Evolutionary conservation across 2,113 vertebrate species (phyloP).

Genomic region (Atractosteus spatula): DNA sequence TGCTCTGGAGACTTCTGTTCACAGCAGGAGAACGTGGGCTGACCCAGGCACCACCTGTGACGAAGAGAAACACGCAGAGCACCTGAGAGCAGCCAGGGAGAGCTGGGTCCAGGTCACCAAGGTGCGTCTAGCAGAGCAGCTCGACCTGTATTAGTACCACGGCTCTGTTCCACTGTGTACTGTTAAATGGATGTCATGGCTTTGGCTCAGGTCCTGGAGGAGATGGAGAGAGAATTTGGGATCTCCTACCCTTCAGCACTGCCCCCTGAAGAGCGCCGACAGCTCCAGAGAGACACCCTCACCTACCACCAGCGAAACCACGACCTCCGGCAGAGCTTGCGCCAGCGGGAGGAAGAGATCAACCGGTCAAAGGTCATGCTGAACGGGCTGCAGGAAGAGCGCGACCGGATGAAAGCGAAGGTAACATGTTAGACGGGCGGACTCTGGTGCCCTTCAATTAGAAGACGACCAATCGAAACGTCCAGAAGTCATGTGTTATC

Average conservation of each 20-base stretch:
- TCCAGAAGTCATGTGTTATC: too few relatives aligned
- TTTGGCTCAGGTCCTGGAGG: slow-evolving; percentile 63
- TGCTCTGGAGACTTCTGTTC: slow-evolving; percentile 73
- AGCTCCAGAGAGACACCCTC: slow-evolving; percentile 42
- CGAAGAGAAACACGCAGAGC: slow-evolving; percentile 25
- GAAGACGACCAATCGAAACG: too few relatives aligned
- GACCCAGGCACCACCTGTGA: slow-evolving; percentile 44
- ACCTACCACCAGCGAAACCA: slow-evolving; percentile 53
- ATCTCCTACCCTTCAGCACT: slow-evolving; percentile 48
- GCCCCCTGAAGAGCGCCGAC: slow-evolving; percentile 36
- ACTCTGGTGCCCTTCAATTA: too few relatives aligned
- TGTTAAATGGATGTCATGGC: background rate
- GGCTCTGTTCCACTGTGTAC: background rate
- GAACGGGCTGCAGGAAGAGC: slow-evolving; percentile 58
- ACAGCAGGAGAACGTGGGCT: slow-evolving; percentile 59
- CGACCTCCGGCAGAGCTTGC: slow-evolving; percentile 45
- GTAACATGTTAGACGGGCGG: slow-evolving; percentile 29
- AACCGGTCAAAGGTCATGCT: slow-evolving; percentile 39
- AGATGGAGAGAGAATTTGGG: slow-evolving; percentile 64
- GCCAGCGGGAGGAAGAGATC: slow-evolving; percentile 60
- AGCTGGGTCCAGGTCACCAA: slow-evolving; percentile 51
- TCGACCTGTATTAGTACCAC: background rate
- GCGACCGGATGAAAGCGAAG: slow-evolving; percentile 61
- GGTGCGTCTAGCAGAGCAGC: slow-evolving; percentile 43
- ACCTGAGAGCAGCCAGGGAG: slow-evolving; percentile 56